phyloP scores from a whole-genome alignment of 2,888 invertebrate genomes.

The Chymomyza amoena region DNA sequence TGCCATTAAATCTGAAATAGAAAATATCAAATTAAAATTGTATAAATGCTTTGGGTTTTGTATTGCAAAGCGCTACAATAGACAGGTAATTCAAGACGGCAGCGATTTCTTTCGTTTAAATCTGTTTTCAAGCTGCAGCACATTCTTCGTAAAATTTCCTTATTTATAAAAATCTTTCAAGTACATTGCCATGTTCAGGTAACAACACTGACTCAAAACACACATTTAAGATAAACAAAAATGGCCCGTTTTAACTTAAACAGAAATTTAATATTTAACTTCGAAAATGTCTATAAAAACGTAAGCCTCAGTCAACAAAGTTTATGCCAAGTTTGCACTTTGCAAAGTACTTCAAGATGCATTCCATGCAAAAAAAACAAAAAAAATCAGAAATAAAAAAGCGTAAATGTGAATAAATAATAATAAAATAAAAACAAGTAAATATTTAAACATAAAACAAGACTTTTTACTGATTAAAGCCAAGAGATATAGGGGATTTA shows the following conservation, averaged over 20 bases:
- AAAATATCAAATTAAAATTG: neutral
- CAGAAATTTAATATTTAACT: conserved; percentile 32
- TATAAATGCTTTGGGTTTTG: no score
- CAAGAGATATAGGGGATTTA: conserved; percentile 30
- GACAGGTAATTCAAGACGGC: no score
- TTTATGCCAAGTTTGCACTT: conserved; percentile 51
- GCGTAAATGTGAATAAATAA: conserved; percentile 13
- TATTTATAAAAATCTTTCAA: neutral
- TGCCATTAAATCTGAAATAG: conserved; percentile 84
- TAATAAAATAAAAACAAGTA: conserved; percentile 26
- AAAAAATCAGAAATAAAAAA: no score
- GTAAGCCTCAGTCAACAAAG: conserved; percentile 54
- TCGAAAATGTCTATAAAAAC: conserved; percentile 29
- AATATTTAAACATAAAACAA: conserved; percentile 59
- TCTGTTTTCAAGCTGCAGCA: neutral
- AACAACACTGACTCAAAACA: neutral
- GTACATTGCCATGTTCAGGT: neutral
- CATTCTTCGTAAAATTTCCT: no score
- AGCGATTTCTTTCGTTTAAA: no score
- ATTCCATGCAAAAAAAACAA: conserved; percentile 44
- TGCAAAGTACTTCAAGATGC: conserved; percentile 40
- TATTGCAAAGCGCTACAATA: neutral
- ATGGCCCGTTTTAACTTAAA: conserved; percentile 3
- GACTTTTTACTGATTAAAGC: conserved; percentile 51
- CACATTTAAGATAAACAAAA: conserved; percentile 26